Evolutionary conservation across 2,797 vertebrate species (phyloP).

Genomic region (Poeciliopsis turneri): DNA sequence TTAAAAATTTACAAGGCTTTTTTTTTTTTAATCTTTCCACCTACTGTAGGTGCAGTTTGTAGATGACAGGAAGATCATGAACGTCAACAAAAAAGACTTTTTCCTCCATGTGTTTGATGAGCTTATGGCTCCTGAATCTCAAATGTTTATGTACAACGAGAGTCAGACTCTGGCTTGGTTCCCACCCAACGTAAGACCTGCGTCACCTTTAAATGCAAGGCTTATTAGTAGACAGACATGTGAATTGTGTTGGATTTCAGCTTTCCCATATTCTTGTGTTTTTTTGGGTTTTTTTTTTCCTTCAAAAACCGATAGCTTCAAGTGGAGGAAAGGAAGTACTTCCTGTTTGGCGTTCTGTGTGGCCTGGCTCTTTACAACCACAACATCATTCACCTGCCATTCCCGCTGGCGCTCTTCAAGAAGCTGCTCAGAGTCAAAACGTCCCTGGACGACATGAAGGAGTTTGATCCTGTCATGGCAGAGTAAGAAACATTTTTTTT

Average conservation of each 20-base stretch:
- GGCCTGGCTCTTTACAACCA: constrained; percentile 94
- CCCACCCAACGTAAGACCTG: constrained; percentile 84
- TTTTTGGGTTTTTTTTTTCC: background rate
- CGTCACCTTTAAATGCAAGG: background rate
- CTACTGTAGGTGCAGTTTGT: constrained; percentile 71
- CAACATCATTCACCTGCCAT: constrained; percentile 89
- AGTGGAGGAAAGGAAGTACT: constrained; percentile 88
- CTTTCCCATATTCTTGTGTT: background rate
- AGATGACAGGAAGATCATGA: constrained; percentile 67
- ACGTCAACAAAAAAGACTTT: constrained; percentile 89
- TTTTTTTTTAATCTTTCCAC: background rate
- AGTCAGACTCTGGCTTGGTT: constrained; percentile 91
- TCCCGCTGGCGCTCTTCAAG: constrained; percentile 93
- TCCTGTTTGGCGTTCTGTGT: constrained; percentile 93
- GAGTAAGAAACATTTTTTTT: constrained; percentile 67
- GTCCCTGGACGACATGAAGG: constrained; percentile 90
- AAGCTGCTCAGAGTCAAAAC: constrained; percentile 89
- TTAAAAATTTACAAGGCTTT: background rate
- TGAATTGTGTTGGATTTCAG: background rate
- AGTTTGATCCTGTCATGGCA: constrained; percentile 86
- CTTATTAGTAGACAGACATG: background rate
- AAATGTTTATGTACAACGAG: constrained; percentile 89
- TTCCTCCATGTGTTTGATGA: constrained; percentile 90
- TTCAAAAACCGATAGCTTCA: constrained; percentile 79
- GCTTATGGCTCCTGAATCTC: constrained; percentile 84